Evolutionary conservation across 2,797 vertebrate species (phyloP).

Genomic region (Jordanella pulchra): DNA sequence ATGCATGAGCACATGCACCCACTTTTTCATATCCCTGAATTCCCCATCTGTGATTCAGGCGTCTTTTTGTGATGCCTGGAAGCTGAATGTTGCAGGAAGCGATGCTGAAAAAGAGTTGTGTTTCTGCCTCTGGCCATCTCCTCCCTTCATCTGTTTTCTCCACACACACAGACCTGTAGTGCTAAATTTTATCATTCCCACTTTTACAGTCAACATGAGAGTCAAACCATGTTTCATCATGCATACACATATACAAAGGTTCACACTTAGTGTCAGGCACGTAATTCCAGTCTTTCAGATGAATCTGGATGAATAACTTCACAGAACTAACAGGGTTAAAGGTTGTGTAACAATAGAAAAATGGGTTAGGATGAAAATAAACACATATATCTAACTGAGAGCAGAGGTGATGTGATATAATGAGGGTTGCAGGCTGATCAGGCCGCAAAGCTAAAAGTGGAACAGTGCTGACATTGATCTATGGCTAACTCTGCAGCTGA

Average conservation of each 20-base stretch:
- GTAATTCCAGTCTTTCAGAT: not conserved
- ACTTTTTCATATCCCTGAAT: constrained; percentile 44
- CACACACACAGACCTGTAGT: constrained; percentile 7
- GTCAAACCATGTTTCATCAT: not conserved
- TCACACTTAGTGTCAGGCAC: not conserved
- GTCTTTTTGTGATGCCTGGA: constrained; percentile 59
- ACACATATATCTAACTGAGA: constrained; percentile 8
- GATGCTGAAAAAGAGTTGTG: constrained; percentile 68
- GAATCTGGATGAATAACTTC: constrained; percentile 31
- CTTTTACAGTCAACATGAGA: constrained; percentile 2
- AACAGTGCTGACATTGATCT: constrained; percentile 40
- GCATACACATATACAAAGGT: not conserved
- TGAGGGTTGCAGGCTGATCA: constrained; percentile 22
- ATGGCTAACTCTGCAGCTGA: constrained; percentile 12
- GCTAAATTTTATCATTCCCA: constrained; percentile 1
- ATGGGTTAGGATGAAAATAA: not conserved
- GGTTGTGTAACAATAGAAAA: not conserved
- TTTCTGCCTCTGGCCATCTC: constrained; percentile 54
- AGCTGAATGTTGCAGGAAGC: constrained; percentile 71
- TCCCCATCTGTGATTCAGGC: constrained; percentile 64
- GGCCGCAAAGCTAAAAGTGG: constrained; percentile 32
- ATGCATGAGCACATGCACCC: not conserved
- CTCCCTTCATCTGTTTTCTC: constrained; percentile 51
- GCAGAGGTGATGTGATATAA: constrained; percentile 6
- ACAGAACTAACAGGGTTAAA: constrained; percentile 9